Conservation (phyloP, 2,888 invertebrate genomes). For the Spodoptera picta region DNA sequence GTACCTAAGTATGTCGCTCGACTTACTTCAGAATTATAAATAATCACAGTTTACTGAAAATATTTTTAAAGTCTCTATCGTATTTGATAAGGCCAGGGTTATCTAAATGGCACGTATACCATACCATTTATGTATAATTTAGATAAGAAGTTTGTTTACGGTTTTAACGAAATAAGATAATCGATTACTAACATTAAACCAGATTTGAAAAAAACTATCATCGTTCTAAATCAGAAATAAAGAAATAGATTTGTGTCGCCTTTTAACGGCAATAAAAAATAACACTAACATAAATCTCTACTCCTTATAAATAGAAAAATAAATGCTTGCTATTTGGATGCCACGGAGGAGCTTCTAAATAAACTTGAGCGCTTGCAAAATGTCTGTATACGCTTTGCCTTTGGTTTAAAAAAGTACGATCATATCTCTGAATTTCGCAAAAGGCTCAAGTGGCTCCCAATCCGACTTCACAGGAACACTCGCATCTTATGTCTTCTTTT, state of each 20-base stretch:
- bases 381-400: too few relatives aligned
- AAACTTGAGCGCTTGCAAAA: too few relatives aligned
- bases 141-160: slow-evolving; percentile 40
- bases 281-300: not conserved
- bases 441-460: too few relatives aligned
- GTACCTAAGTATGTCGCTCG: not conserved
- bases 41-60: slow-evolving; percentile 10
- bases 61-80: slow-evolving; percentile 20
- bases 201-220: too few relatives aligned
- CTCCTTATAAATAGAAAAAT: slow-evolving; percentile 5
- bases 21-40: slow-evolving; percentile 17
- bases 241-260: too few relatives aligned
- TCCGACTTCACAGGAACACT: too few relatives aligned
- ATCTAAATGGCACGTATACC: slow-evolving; percentile 26
- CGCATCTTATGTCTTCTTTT: too few relatives aligned
- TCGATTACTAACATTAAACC: not conserved
- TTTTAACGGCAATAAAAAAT: not conserved
- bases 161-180: slow-evolving; percentile 9
- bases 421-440: too few relatives aligned
- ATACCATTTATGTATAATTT: slow-evolving; percentile 31
- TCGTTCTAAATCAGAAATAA: too few relatives aligned
- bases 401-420: too few relatives aligned
- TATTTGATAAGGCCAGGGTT: slow-evolving; percentile 26
- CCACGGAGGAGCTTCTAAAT: too few relatives aligned
- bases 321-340: too few relatives aligned